phyloP scores from a whole-genome alignment of 2,113 vertebrate species.

The Indicator indicator region DNA sequence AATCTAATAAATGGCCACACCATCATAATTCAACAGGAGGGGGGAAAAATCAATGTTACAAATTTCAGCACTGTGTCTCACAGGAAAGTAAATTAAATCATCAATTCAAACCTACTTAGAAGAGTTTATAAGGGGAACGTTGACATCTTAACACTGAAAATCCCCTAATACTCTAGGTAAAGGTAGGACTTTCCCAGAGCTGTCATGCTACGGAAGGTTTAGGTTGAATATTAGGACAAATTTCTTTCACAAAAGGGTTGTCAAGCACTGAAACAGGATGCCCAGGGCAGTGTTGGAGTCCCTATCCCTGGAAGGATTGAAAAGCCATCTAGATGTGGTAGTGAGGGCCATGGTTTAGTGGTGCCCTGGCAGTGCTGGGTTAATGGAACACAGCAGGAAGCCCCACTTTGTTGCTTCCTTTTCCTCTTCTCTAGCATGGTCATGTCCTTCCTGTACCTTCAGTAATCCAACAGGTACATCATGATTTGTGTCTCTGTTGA shows the following conservation, averaged over 20 bases:
- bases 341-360: no score
- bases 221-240: no score
- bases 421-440: neutral
- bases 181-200: neutral
- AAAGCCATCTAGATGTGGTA: no score
- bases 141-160: neutral
- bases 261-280: no score
- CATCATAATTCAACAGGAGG: conserved; percentile 27
- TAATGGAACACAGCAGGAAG: neutral
- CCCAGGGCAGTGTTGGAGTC: no score
- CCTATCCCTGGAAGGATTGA: no score
- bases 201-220: neutral
- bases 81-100: conserved; percentile 62
- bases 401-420: neutral
- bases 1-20: conserved; percentile 57
- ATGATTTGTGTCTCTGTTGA: neutral
- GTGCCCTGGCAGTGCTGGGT: no score
- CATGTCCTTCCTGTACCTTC: neutral
- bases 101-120: conserved; percentile 48
- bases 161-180: neutral
- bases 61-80: conserved; percentile 32
- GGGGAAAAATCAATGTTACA: neutral
- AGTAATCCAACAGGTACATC: neutral
- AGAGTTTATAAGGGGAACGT: neutral
- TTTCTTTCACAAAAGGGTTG: no score